Evolutionary conservation across 2,797 vertebrate species (phyloP), one percentile per base, ranked within the genome.

Genomic region (Clarias pachynema): DNA sequence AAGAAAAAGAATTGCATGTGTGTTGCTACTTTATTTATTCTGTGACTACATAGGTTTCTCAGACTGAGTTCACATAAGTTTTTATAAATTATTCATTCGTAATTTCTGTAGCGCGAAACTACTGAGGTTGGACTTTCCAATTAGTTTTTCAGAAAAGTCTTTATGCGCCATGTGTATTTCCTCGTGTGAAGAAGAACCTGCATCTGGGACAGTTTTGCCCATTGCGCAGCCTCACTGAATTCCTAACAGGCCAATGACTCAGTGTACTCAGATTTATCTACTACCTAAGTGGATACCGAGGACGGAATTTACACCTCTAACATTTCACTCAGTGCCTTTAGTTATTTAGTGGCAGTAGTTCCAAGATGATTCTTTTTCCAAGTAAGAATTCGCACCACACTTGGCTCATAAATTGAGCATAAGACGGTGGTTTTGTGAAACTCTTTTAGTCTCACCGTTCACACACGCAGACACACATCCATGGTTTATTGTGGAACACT

Each of bases 191-290:
- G 24, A 44, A 66, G 59, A 31, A 15, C 22, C 63, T 66, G 79
- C 70, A 81, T 81, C 79, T 81, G 60, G 84, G 84, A 82, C 44
- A 66, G 44, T 85, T 85, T 82, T 85, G 70, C 44, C 74, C 68
- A 57, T 85, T 56, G 60, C 29, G 24, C 53, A 75, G 79, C 44
- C 34, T 85, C 69, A 75, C 31, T 56, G 70, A 62, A 81, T 81
- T 81, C 79, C 53, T 56, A 85, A 34, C 70, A 68, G 31, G 70
- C 84, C 69, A 74, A 73, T 77, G 79, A 81, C 79, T 85, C 70
- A 82, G 31, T 66, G 34, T 40, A 31, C 59, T 81, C 69, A 75
- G 84, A 75, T 74, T 66, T 66, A 82, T 63, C 29, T 18, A 59
- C 60, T 53, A 49, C 59, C 31, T 75, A 26, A 85, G 84, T 65